Base-by-base conservation (phyloP, 2,113 vertebrate genomes). In the Diadophis punctatus region DNA sequence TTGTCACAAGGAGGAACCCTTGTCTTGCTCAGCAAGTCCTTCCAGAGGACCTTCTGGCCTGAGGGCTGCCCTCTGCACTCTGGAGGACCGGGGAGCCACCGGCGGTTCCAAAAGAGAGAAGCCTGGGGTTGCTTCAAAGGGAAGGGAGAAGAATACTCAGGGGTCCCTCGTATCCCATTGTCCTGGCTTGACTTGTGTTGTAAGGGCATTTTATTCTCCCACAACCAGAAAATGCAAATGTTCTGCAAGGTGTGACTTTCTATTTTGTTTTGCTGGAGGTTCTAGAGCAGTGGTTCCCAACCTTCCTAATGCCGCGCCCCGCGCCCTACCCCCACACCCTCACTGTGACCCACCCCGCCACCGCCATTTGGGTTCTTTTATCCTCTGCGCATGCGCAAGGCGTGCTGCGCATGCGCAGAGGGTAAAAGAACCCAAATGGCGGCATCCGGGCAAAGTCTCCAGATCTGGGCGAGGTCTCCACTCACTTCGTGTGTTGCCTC, bases 81-180 rank as follows among this genome's bases (percentile, higher is more conserved):
- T 43, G 0, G 6, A 0, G 1, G 6, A 4, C 27, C 0, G 0
- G 16, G 58, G 88, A 63, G 12, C 0, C 16, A 6, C 14, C 2
- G 4, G 43, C 1, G 8, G 30, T 60, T 56, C 49, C 39, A 8
- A 34, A 48, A 52, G 60, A 23, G 68, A 39, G 34, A 80, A 1
- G 34, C 34, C 8, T 22, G 68, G 16, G 16, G 68, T 22, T 89
- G 55, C 16, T 89, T 60, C 34, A 20, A 46, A 60, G 43, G 88
- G 46, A 60, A 68, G 68, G 68, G 34, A 14, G 68, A 16, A 20
- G 46, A 49, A 68, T 22, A 9, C 14, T 4, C 0, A 12, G 60
- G 0, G 0, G 4, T 23, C 25, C 30, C 63, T 14, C 6, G 25
- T 25, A 34, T n/a, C 27, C 4, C 8, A 4, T 63, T 30, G 46